Evolutionary conservation across 2,113 vertebrate species (phyloP), one percentile per base, ranked within the genome.

Genomic region (Galbula dea): DNA sequence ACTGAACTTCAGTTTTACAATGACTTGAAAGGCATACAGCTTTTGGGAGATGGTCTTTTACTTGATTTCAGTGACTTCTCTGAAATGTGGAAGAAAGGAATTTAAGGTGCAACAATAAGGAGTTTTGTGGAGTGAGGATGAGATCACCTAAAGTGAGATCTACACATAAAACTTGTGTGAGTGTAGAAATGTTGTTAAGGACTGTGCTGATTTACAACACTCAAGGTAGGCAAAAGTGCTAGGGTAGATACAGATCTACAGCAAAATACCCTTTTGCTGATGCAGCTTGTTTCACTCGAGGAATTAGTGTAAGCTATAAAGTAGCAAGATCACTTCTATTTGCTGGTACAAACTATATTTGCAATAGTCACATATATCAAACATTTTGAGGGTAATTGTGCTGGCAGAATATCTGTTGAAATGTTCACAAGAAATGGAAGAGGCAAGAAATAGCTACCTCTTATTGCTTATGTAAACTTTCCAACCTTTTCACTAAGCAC

Each of bases 281-380:
- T 79, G 39, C 74, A 75, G 74, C 77, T 87, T 62, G n/a, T 93
- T 92, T 92, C 51, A 24, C 67, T 83, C 49, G 17, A 61, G 89
- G 74, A 92, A 74, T 82, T 85, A 63, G 46, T 62, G 21, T 63
- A 71, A 94, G 78, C 75, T 79, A 10, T 94, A 88, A 93, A 91
- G 51, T 34, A 66, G 16, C 21, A 91, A 77, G 66, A 86, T 73
- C 41, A 39, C 73, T 89, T 80, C 51, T 81, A 57, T 80, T 74
- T 89, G 84, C 82, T 85, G 85, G 66, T 88, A 45, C 45, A 83
- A 74, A 80, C 71, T 75, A 1, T 68, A 69, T 94, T 83, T 89
- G 36, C 59, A 66, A 5, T 43, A 67, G 78, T n/a, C 30, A 55
- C 3, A 1, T 83, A 52, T 43, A 83, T 58, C 55, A 88, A 37